phyloP scores from a whole-genome alignment of 64 coral and sea anemone genomes.

The Cladopsammia gracilis region DNA sequence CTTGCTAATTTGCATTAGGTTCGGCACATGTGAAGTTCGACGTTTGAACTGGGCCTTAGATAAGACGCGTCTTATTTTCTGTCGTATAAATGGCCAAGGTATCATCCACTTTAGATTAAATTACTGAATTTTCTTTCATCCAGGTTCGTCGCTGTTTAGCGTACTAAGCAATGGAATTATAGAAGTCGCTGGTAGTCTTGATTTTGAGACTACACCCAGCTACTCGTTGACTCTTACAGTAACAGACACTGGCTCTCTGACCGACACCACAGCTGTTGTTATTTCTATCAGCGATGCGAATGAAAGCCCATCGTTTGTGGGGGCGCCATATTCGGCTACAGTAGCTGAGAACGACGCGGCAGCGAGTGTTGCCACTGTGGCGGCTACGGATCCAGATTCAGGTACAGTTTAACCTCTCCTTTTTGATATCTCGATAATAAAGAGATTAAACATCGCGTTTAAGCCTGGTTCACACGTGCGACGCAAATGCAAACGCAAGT shows the following conservation, averaged over 20 bases:
- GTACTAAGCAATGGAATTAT: conserved; percentile 52
- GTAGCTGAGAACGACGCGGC: conserved; percentile 49
- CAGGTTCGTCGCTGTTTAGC: conserved; percentile 45
- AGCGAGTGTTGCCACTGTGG: conserved; percentile 63
- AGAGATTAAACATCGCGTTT: too few species aligned
- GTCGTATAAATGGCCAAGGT: too few species aligned
- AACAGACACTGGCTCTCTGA: conserved; percentile 32
- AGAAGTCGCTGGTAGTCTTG: conserved; percentile 53
- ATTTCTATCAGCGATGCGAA: conserved; percentile 28
- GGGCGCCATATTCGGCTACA: conserved; percentile 50
- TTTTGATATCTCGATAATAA: too few species aligned
- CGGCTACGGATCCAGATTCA: conserved; percentile 55
- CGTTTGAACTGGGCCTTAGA: too few species aligned
- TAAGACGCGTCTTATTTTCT: too few species aligned
- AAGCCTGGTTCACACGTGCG: too few species aligned
- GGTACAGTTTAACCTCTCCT: background rate
- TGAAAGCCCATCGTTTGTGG: conserved; percentile 40
- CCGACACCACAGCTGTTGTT: conserved; percentile 33
- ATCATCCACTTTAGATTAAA: too few species aligned
- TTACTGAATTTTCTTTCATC: background rate
- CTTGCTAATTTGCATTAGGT: too few species aligned
- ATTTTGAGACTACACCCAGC: conserved; percentile 46
- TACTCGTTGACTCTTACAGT: conserved; percentile 50
- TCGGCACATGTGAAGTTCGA: too few species aligned
- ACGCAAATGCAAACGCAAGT: too few species aligned